These are phyloP conservation scores for Chrysogorgia sp. DNA, from an alignment of 92 coral and sea anemone genomes.

Conservation along the genomic window DNA sequence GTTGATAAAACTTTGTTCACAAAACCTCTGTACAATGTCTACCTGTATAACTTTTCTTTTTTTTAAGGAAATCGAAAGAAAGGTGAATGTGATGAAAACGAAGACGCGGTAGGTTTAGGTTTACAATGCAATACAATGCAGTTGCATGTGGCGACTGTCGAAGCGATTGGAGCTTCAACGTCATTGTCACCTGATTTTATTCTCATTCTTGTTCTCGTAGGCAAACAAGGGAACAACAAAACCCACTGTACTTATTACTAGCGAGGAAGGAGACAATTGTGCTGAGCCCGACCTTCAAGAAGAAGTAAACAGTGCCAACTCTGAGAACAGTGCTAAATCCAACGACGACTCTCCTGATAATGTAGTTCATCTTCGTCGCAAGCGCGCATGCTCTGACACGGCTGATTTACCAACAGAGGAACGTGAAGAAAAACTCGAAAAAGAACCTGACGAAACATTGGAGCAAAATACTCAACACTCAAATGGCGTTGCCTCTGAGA, in stretches of 20 bases:
- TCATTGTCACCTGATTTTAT: not conserved
- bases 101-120: not conserved
- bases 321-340: not conserved
- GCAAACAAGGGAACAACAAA: not conserved
- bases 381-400: slow-evolving; percentile 2
- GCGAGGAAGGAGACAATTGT: not conserved
- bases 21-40: not conserved
- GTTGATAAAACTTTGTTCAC: too few species aligned
- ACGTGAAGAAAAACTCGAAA: not conserved
- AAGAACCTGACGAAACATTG: not conserved
- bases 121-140: not conserved
- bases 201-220: not conserved
- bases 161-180: too few species aligned
- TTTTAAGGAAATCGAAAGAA: not conserved
- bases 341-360: not conserved
- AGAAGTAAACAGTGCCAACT: not conserved
- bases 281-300: not conserved
- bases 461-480: not conserved
- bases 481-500: not conserved
- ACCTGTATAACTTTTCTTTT: not conserved
- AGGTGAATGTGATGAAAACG: not conserved
- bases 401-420: not conserved
- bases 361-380: not conserved
- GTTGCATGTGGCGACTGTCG: too few species aligned
- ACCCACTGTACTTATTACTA: not conserved